Conservation (phyloP, 2,113 vertebrate genomes). For the Loxodonta africana region DNA sequence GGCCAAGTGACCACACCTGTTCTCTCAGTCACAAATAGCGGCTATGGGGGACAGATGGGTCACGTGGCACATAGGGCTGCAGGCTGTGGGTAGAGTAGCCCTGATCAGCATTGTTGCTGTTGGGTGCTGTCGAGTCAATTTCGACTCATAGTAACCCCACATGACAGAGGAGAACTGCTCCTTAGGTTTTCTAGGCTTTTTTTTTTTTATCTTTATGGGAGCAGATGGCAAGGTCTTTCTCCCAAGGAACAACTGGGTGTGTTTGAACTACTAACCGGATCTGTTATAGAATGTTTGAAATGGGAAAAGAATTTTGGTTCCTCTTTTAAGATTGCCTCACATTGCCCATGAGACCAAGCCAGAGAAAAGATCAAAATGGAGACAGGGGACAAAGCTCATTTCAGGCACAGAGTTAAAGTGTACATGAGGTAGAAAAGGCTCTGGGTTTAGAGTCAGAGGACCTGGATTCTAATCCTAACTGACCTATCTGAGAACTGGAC, state of each 20-base stretch:
- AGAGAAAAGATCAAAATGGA: not conserved
- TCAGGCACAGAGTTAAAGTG: not conserved
- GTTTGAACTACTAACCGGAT: no score
- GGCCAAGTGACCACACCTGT: not conserved
- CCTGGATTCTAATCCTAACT: not conserved
- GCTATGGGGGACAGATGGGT: not conserved
- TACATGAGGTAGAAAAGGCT: not conserved
- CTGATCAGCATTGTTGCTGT: no score
- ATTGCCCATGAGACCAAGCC: not conserved
- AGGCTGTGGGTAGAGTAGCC: not conserved
- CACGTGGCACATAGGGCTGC: rapidly evolving
- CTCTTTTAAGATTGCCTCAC: conserved; percentile 2
- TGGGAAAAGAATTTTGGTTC: not conserved
- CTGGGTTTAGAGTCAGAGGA: not conserved
- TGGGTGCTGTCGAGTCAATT: no score
- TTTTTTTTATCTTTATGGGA: no score
- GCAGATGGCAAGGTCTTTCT: no score
- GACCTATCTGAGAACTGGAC: not conserved
- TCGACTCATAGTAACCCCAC: no score
- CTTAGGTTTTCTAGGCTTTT: no score
- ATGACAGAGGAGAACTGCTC: no score
- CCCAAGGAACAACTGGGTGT: no score
- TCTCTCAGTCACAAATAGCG: not conserved
- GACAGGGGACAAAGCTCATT: not conserved
- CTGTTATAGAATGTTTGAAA: not conserved